A percentile compares a stretch with the other conserved stretches of the same genome.
Conservation (phyloP, 2,797 vertebrate species). For the Anableps anableps region DNA sequence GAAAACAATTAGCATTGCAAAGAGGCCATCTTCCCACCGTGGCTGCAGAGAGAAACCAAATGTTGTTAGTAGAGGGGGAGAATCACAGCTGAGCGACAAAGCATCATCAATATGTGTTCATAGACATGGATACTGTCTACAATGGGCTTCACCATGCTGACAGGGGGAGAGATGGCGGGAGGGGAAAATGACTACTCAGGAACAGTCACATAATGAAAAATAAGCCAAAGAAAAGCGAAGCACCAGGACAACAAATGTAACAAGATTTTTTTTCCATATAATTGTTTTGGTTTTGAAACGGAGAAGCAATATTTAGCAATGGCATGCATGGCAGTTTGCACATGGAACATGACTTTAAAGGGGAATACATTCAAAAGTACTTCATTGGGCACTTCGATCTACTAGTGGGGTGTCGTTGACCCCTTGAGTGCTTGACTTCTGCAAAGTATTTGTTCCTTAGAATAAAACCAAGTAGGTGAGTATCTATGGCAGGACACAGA, state of each 20-base stretch:
- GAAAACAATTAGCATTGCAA: conserved; percentile 81
- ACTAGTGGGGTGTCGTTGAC: conserved; percentile 47
- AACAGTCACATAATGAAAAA: conserved; percentile 87
- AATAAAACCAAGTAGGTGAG: conserved; percentile 62
- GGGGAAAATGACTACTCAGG: conserved; percentile 86
- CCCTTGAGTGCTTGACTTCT: conserved; percentile 43
- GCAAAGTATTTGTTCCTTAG: conserved; percentile 72
- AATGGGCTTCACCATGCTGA: conserved; percentile 90
- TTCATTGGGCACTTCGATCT: conserved; percentile 71
- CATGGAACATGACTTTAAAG: conserved; percentile 94
- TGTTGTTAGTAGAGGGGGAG: conserved; percentile 83
- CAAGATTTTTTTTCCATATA: conserved; percentile 85
- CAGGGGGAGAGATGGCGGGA: conserved; percentile 86
- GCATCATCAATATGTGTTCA: conserved; percentile 83
- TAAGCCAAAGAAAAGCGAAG: conserved; percentile 87
- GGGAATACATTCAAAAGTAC: conserved; percentile 88
- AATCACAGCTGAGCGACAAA: conserved; percentile 85
- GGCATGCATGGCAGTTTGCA: conserved; percentile 95
- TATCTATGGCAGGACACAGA: conserved; percentile 66
- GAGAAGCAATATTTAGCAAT: conserved; percentile 91
- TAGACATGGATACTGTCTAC: conserved; percentile 90
- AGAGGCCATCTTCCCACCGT: conserved; percentile 75
- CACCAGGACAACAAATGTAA: conserved; percentile 93
- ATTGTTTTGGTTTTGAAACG: conserved; percentile 76
- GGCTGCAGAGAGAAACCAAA: conserved; percentile 85